Evolutionary conservation across 2,888 invertebrate genomes (phyloP), one percentile per base, ranked within the genome.

Genomic region (Autographa pulchrina): DNA sequence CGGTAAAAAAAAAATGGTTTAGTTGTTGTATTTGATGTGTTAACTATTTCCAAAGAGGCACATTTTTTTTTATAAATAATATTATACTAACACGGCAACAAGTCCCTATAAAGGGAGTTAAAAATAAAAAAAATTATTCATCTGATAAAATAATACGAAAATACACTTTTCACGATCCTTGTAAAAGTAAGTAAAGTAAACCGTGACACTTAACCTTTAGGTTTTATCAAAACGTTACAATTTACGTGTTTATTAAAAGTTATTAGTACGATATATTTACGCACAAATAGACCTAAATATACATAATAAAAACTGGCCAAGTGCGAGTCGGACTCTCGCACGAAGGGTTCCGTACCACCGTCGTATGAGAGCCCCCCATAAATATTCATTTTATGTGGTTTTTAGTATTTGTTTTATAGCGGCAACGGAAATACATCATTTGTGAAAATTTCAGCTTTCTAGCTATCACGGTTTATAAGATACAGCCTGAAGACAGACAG

Each of bases 81-180:
- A 7, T 8, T 7, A n/a, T 7, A 48, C n/a, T 8, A 48, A n/a
- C 48, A 48, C 48, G 48, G n/a, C 48, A 48, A 48, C 48, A n/a
- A 48, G 48, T 48, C 48, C 11, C 25, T 25, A 13, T 13, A 56
- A 25, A 20, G 18, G 2, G 16, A 20, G 54, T 54, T 56, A 56
- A 56, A 56, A 56, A 56, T 56, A 56, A 54, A 54, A 20, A 54
- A 20, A 25, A n/a, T 56, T 56, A 56, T 56, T 56, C 54, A 25
- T 48, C 48, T 25, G 54, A 56, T 56, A 25, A 0, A 20, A 54
- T 11, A 11, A 13, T 48, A n/a, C 8, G n/a, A 48, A 48, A n/a
- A 48, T 48, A 48, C 0, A 7, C n/a, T 48, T 35, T 25, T 56
- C 20, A 56, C 25, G 20, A 56, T 25, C 25, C 9, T 25, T 56